Conservation (phyloP, 1,140 invertebrate species). For the Solen grandis region DNA sequence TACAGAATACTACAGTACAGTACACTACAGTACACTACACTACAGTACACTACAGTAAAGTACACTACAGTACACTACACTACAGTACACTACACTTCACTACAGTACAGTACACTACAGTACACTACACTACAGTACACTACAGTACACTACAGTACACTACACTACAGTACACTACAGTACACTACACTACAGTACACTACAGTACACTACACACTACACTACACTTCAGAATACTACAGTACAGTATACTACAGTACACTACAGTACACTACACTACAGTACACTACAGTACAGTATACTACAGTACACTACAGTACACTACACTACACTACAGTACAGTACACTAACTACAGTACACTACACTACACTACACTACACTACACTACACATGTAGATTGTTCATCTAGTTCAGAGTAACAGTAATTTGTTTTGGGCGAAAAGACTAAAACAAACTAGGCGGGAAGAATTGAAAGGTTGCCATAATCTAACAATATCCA, state of each 20-base stretch:
- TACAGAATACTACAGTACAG: conserved; percentile 17
- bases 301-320: conserved; percentile 39
- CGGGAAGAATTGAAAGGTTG: too few species aligned
- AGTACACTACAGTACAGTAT: conserved; percentile 30
- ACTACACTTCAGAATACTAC: conserved; percentile 20
- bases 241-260: conserved; percentile 35
- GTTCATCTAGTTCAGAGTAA: too few species aligned
- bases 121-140: conserved; percentile 43
- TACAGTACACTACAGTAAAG: conserved; percentile 31
- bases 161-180: conserved; percentile 13
- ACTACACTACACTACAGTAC: conserved; percentile 38
- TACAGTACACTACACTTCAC: conserved; percentile 42
- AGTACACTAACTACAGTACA: conserved; percentile 51
- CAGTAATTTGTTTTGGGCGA: too few species aligned
- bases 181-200: conserved; percentile 31
- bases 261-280: conserved; percentile 49
- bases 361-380: conserved; percentile 50
- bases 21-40: conserved; percentile 32
- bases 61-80: conserved; percentile 34
- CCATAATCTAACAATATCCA: too few species aligned
- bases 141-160: conserved; percentile 23
- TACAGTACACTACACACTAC: conserved; percentile 21
- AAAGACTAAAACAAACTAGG: too few species aligned
- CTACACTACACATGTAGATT: conserved; percentile 49
- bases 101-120: conserved; percentile 50